Evolutionary conservation across 2,113 vertebrate genomes (phyloP).

Genomic region (Prietella phreatophila): DNA sequence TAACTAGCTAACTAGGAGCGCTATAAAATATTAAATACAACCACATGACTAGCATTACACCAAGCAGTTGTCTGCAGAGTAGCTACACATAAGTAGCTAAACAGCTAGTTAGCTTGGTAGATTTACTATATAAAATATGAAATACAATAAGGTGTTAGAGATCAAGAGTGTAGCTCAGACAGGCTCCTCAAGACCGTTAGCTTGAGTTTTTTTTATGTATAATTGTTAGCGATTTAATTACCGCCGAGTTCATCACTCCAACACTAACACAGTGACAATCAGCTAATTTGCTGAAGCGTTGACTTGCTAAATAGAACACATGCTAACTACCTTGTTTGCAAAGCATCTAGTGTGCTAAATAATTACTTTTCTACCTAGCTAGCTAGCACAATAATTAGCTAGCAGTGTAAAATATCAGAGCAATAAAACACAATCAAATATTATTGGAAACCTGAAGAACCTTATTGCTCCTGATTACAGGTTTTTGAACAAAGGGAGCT

Average conservation of each 20-base stretch:
- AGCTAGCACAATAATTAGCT: neutral
- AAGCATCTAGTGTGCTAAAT: neutral
- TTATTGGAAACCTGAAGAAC: neutral
- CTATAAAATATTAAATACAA: neutral
- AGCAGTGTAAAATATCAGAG: neutral
- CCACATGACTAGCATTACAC: neutral
- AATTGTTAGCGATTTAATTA: neutral
- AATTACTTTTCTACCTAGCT: neutral
- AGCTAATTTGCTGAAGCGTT: neutral
- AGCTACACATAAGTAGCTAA: neutral
- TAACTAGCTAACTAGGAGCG: neutral
- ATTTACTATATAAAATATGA: neutral
- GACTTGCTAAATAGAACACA: neutral
- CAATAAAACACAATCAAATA: neutral
- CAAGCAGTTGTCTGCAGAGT: neutral
- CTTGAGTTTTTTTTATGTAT: neutral
- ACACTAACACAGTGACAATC: conserved; percentile 1
- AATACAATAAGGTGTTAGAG: neutral
- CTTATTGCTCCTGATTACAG: neutral
- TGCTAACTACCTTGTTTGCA: neutral
- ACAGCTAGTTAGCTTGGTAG: neutral
- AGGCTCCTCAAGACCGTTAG: neutral
- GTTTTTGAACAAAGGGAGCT: neutral
- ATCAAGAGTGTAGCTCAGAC: too few species aligned
- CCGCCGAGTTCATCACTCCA: neutral